Evolutionary conservation across 2,888 invertebrate species (phyloP).

Genomic region (Pandemis heparana): DNA sequence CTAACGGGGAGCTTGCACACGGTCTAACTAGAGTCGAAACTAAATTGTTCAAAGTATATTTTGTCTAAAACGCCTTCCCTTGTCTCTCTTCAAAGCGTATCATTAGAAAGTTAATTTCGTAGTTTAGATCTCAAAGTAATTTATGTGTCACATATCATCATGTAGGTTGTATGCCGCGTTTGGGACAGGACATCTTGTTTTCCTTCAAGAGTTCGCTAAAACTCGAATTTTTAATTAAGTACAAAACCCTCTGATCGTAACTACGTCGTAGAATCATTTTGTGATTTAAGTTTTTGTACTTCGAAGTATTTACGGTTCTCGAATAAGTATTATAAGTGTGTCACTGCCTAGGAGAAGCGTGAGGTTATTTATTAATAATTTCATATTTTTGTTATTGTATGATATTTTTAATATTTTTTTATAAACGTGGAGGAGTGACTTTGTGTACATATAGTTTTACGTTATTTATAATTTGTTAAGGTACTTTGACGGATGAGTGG

Average conservation of each 20-base stretch:
- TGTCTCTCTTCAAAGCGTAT: slow-evolving; percentile 40
- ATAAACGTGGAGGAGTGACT: slow-evolving; percentile 65
- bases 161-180: slow-evolving; percentile 27
- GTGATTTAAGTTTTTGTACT: slow-evolving; percentile 43
- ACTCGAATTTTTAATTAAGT: slow-evolving; percentile 36
- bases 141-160: slow-evolving; percentile 39
- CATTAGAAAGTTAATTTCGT: slow-evolving; percentile 39
- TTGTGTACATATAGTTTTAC: slow-evolving; percentile 78
- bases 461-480: slow-evolving; percentile 68
- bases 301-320: slow-evolving; percentile 49
- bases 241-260: slow-evolving; percentile 39
- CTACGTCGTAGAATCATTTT: slow-evolving; percentile 36
- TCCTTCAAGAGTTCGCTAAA: slow-evolving; percentile 24
- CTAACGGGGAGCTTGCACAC: slow-evolving; percentile 24
- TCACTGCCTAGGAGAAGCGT: slow-evolving; percentile 68
- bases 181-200: slow-evolving; percentile 29
- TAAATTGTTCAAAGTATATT: slow-evolving; percentile 12
- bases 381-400: slow-evolving; percentile 57
- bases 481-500: slow-evolving; percentile 59
- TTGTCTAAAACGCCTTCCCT: slow-evolving; percentile 25
- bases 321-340: slow-evolving; percentile 50
- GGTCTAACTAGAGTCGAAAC: slow-evolving; percentile 29
- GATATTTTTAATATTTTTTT: slow-evolving; percentile 61
- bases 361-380: slow-evolving; percentile 59
- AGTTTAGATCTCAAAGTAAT: slow-evolving; percentile 42